Evolutionary conservation across 2,797 vertebrate species (phyloP).

Genomic region (Parotocinclus haroldoi): DNA sequence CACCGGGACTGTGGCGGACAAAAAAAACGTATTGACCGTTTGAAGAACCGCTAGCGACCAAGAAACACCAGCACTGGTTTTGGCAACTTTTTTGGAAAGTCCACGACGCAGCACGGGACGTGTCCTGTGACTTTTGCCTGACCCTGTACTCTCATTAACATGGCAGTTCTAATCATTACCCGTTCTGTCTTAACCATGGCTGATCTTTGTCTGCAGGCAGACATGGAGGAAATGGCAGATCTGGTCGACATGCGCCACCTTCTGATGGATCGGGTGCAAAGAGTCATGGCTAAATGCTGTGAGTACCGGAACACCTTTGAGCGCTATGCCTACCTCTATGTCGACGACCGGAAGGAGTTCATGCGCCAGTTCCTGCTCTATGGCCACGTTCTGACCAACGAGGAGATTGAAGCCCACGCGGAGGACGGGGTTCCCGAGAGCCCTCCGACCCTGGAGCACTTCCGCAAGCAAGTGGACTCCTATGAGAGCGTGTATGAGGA

Average conservation of each 20-base stretch:
- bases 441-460: slow-evolving; percentile 74
- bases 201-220: slow-evolving; percentile 67
- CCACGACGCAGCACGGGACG: too few species aligned
- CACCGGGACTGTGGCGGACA: too few species aligned
- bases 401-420: slow-evolving; percentile 66
- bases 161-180: background rate
- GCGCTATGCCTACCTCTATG: slow-evolving; percentile 78
- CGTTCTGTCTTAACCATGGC: background rate
- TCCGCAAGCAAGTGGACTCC: slow-evolving; percentile 79
- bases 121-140: too few species aligned
- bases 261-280: slow-evolving; percentile 72
- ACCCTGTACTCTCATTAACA: too few species aligned
- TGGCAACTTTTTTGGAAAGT: too few species aligned
- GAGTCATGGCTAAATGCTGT: slow-evolving; percentile 57
- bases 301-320: slow-evolving; percentile 72
- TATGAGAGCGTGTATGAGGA: slow-evolving; percentile 85
- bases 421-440: slow-evolving; percentile 68
- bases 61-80: too few species aligned
- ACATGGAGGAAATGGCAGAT: slow-evolving; percentile 79
- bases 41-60: too few species aligned
- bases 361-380: slow-evolving; percentile 82
- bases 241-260: slow-evolving; percentile 67
- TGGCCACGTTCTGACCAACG: slow-evolving; percentile 64
- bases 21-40: too few species aligned
- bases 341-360: slow-evolving; percentile 80